These are phyloP conservation scores for Tragopan temminckii DNA, from an alignment of 2,797 vertebrate species.

Conservation along the genomic window DNA sequence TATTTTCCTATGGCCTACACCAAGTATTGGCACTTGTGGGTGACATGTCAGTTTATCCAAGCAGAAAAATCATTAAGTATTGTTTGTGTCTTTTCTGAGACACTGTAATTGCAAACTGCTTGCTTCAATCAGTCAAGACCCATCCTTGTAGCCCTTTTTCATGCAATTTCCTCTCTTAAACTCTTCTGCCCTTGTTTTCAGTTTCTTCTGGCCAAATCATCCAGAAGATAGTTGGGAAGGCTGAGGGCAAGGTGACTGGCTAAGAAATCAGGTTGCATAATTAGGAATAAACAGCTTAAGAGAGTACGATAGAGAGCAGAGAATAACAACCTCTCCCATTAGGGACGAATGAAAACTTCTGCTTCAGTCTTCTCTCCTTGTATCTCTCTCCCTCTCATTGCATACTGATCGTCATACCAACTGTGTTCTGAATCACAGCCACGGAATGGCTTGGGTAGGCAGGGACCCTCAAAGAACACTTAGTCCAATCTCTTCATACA, in stretches of 20 bases:
- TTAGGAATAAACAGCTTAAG: not conserved
- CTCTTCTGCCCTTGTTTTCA: not conserved
- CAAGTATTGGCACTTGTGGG: not conserved
- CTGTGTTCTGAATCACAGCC: not conserved
- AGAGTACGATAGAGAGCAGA: not conserved
- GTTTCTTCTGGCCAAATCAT: not conserved
- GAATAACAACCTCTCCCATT: not conserved
- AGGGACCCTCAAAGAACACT: not conserved
- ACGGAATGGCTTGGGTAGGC: not conserved
- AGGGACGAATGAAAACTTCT: not conserved
- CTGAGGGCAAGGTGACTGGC: not conserved
- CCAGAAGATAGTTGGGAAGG: not conserved
- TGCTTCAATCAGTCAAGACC: not conserved
- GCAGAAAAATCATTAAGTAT: not conserved
- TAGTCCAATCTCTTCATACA: not conserved
- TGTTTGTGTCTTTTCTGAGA: not conserved
- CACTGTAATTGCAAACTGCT: not conserved
- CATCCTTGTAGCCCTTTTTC: not conserved
- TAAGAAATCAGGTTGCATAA: not conserved
- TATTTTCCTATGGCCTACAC: not conserved
- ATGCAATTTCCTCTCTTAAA: not conserved
- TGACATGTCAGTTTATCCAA: not conserved
- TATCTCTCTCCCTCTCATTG: not conserved
- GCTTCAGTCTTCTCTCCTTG: not conserved
- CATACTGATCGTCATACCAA: not conserved